Evolutionary conservation across 2,797 vertebrate species (phyloP), one percentile per base, ranked within the genome.

Genomic region (Chelon auratus): DNA sequence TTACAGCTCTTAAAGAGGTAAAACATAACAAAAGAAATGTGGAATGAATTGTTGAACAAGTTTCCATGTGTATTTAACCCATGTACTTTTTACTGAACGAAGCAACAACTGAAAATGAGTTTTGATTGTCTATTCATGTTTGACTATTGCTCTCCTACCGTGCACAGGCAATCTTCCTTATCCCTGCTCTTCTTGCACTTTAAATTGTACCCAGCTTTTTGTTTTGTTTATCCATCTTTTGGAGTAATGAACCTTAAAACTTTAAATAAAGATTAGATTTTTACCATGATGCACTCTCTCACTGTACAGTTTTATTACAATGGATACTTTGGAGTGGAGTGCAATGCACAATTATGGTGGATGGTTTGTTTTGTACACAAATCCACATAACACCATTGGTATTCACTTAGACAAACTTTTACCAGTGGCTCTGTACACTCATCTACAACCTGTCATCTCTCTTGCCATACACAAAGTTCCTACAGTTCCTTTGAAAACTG

Each of bases 191-290:
- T 89, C 84, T 87, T 83, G 91, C 93, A 94, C 93, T 94, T 93
- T 90, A 90, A 91, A 80, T 67, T 90, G 84, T 92, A 87, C 70
- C 68, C 42, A 40, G 62, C 67, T 71, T 86, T 71, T 79, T 77
- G 57, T 77, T 85, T 64, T 86, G 81, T 87, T 81, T 73, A 67
- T 82, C 57, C 72, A 75, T 87, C 75, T 85, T 92, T 89, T 93
- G 73, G 72, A 90, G 30, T 78, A 80, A 89, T 89, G 78, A 83
- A 74, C 74, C 74, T 84, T 81, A 88, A 85, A 88, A 85, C 75
- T 85, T 93, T 86, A 92, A 95, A 95, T 95, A 95, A 95, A 95
- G 93, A 89, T 89, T 93, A 85, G 87, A 90, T 90, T 92, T 93
- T 92, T 93, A 93, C 91, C 81, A 89, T 84, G 70, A 89, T 56